phyloP scores from a whole-genome alignment of 92 coral and sea anemone genomes.

The Metridium senile region DNA sequence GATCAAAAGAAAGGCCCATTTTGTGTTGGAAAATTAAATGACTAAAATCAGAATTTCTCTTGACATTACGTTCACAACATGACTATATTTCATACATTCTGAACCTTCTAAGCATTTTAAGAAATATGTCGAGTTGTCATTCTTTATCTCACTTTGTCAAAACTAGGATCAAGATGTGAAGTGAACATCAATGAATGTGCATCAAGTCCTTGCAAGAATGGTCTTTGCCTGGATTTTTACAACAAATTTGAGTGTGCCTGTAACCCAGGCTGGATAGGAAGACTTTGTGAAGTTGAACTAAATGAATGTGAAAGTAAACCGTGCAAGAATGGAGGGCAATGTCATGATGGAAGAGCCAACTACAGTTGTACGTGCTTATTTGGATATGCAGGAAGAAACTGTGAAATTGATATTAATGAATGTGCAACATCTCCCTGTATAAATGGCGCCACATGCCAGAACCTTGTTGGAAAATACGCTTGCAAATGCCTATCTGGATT shows the following conservation, averaged over 20 bases:
- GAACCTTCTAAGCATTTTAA: background rate
- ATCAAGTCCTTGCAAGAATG: constrained; percentile 57
- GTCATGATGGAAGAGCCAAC: constrained; percentile 35
- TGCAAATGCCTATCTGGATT: constrained; percentile 67
- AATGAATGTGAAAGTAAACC: constrained; percentile 55
- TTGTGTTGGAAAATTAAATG: too few species aligned
- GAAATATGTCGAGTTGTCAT: background rate
- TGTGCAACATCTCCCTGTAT: constrained; percentile 68
- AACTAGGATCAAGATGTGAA: constrained; percentile 69
- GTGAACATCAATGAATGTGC: constrained; percentile 55
- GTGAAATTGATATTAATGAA: constrained; percentile 66
- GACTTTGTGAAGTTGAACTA: constrained; percentile 22
- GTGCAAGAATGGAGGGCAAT: constrained; percentile 77
- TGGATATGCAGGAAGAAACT: constrained; percentile 70
- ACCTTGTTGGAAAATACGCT: constrained; percentile 47
- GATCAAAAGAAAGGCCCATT: too few species aligned
- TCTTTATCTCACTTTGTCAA: background rate
- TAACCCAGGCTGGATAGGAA: constrained; percentile 27
- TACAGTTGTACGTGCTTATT: constrained; percentile 59
- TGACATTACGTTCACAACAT: background rate
- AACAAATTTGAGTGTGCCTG: constrained; percentile 38
- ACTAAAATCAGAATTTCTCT: too few species aligned
- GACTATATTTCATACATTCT: background rate
- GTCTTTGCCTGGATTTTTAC: constrained; percentile 19
- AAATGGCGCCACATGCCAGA: constrained; percentile 70